Conservation (phyloP, 2,888 invertebrate genomes). For the Drosophila mulleri region DNA sequence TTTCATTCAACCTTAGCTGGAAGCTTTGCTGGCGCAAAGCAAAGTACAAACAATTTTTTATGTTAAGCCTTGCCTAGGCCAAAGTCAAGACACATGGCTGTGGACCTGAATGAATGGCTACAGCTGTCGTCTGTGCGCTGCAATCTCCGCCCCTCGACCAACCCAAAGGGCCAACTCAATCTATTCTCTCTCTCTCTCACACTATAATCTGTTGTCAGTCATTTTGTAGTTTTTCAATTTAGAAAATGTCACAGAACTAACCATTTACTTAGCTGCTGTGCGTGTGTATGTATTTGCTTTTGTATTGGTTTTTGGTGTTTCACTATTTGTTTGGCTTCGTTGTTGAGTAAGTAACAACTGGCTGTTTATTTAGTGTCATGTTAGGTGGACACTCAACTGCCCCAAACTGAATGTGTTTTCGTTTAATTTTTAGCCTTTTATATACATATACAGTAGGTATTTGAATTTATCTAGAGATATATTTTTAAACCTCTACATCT, state of each 20-base stretch:
- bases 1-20: constrained; percentile 22
- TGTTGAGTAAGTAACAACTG: constrained; percentile 79
- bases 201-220: constrained; percentile 78
- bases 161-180: background rate
- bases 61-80: constrained; percentile 19
- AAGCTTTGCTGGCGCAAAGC: constrained; percentile 10
- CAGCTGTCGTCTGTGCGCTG: constrained; percentile 37
- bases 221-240: constrained; percentile 81
- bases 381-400: constrained; percentile 43
- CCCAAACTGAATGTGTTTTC: constrained; percentile 59
- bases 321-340: constrained; percentile 74
- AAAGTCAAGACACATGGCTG: constrained; percentile 52
- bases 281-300: constrained; percentile 36
- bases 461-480: constrained; percentile 8
- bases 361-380: constrained; percentile 81
- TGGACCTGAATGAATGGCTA: constrained; percentile 38
- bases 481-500: background rate
- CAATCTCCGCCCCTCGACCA: background rate
- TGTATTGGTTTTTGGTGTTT: constrained; percentile 68
- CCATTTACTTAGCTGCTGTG: constrained; percentile 70
- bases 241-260: constrained; percentile 78
- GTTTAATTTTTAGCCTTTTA: constrained; percentile 57
- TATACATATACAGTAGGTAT: background rate
- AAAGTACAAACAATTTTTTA: constrained; percentile 24
- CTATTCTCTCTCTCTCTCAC: constrained; percentile 14